Base-by-base conservation (phyloP, 2,888 invertebrate species). In the Phragmatobia fuliginosa region DNA sequence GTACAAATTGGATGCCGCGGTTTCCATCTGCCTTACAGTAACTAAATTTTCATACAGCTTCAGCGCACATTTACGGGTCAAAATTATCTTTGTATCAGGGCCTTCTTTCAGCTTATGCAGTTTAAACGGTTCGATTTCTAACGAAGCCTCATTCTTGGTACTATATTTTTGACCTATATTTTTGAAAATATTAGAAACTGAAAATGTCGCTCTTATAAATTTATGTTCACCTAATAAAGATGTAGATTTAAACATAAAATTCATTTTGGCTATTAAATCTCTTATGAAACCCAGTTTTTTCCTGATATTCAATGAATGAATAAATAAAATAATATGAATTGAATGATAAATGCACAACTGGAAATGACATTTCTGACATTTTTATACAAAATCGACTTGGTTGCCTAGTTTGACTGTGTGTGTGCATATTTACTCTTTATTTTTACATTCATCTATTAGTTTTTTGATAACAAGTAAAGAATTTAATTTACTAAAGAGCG, bases 1-100 rank as follows among this genome's bases (percentile, higher is more conserved):
- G 92, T 99, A 99, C 72, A 99, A 95, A 93, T 98, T 99, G 45
- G 98, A 98, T 10, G 99, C 97, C 0, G 98, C 97, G 0, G 99
- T 98, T 95, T 99, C 99, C 95, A 99, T 96, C 70, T 99, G 96
- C n/a, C 99, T 96, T 78, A 99, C 97, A 0, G 96, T 96, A 81
- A 97, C 97, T 96, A 99, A 96, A 88, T 98, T 96, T 80, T 96
- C 96, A 84, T 98, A 98, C 79, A 97, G 96, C 73, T 96, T 93
- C 38, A 98, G 89, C 0, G 99, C 99, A 91, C 99, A 98, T 78
- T 99, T 98, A 74, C 97, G 96, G 5, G 96, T 97, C 52, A 99
- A 88, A 0, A 96, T 96, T 0, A 97, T 97, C 41, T 96, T 95
- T 6, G 96, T 97, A 0, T 97, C 95, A 0, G 99, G 99, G 33